Conservation (phyloP, 2,888 invertebrate species). For the Caenorhabditis sp. region DNA sequence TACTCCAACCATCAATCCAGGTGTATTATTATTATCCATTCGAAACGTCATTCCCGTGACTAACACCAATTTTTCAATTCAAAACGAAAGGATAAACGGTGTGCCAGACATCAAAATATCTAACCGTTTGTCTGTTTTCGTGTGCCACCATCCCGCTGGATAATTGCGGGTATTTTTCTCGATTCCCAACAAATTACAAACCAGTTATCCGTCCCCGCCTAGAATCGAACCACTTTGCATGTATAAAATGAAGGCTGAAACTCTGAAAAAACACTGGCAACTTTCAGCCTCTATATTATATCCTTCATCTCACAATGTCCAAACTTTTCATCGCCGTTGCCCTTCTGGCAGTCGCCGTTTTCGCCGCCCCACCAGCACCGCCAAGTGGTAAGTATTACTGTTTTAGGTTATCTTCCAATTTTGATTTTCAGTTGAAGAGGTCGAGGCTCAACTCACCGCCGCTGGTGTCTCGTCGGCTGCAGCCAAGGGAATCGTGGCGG, state of each 20-base stretch:
- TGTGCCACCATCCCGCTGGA: constrained; percentile 29
- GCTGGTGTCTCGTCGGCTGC: constrained; percentile 34
- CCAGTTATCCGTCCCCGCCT: constrained; percentile 45
- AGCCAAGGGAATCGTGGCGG: constrained; percentile 30
- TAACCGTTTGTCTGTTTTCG: constrained; percentile 46
- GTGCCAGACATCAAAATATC: constrained; percentile 37
- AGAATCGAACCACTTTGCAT: neutral
- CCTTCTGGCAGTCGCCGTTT: constrained; percentile 37
- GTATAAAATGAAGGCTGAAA: constrained; percentile 20
- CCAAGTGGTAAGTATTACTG: constrained; percentile 17
- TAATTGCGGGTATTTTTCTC: constrained; percentile 38
- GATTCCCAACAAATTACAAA: constrained; percentile 41
- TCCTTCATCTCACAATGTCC: constrained; percentile 23
- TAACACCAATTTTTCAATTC: neutral
- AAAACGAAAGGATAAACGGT: constrained; percentile 31
- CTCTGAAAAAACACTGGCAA: constrained; percentile 20
- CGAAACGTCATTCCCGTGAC: constrained; percentile 31
- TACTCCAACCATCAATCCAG: too few relatives aligned
- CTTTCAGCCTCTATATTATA: neutral
- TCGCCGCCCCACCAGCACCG: constrained; percentile 33
- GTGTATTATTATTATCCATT: neutral
- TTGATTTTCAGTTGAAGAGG: constrained; percentile 35
- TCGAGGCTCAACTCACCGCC: constrained; percentile 29
- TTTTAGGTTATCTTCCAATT: too few relatives aligned
- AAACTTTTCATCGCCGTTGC: constrained; percentile 41